phyloP scores from a whole-genome alignment of 2,888 invertebrate genomes.

The Sinopyrophorus schimmeli region DNA sequence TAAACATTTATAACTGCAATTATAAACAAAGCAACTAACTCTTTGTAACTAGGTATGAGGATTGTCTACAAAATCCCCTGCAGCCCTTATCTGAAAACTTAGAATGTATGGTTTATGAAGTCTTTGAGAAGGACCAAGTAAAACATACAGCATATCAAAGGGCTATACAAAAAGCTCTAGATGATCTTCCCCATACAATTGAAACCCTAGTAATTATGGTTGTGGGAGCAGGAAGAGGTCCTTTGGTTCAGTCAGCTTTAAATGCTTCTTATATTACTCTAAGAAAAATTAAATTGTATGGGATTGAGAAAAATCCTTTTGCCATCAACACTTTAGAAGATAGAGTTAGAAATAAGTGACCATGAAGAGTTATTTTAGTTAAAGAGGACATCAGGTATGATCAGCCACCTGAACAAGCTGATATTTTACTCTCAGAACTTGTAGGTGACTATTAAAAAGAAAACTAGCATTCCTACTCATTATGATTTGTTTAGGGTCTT shows the following conservation, averaged over 20 bases:
- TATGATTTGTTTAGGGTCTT: conserved; percentile 65
- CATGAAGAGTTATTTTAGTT: conserved; percentile 74
- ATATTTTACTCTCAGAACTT: conserved; percentile 94
- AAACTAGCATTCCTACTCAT: too few species aligned
- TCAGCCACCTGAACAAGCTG: conserved; percentile 82
- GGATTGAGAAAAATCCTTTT: conserved; percentile 98
- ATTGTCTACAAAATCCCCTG: conserved; percentile 85
- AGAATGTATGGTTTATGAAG: conserved; percentile 94
- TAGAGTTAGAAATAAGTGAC: conserved; percentile 78
- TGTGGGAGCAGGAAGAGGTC: conserved; percentile 76
- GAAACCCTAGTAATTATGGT: conserved; percentile 60
- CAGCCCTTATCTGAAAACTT: conserved; percentile 96
- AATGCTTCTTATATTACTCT: conserved; percentile 73
- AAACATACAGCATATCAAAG: conserved; percentile 90
- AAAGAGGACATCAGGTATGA: conserved; percentile 87
- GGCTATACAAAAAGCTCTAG: conserved; percentile 78
- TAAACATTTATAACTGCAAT: not conserved
- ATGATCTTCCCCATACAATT: conserved; percentile 59
- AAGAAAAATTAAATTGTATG: conserved; percentile 80
- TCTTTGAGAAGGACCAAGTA: conserved; percentile 96
- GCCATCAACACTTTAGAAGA: conserved; percentile 84
- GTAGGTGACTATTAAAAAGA: too few species aligned
- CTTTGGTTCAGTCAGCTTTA: conserved; percentile 86
- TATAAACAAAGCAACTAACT: too few species aligned
- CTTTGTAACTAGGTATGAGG: conserved; percentile 82